Conservation (phyloP, 2,888 invertebrate genomes). For the Ochlodes sylvanus region DNA sequence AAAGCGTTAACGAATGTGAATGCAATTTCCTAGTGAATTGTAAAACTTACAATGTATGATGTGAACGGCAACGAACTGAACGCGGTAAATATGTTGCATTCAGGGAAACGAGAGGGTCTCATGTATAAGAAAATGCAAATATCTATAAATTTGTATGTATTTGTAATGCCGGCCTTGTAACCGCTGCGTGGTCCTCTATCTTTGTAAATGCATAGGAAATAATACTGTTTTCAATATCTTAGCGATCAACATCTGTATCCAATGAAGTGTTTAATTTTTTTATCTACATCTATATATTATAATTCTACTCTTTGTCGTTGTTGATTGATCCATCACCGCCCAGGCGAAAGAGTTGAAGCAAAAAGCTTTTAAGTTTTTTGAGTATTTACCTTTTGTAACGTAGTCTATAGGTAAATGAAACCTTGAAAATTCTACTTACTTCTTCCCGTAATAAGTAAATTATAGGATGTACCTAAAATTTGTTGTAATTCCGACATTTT, state of each 20-base stretch:
- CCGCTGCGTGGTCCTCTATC: slow-evolving; percentile 16
- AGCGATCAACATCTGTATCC: not conserved
- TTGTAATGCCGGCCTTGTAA: slow-evolving; percentile 22
- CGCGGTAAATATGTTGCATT: slow-evolving; percentile 20
- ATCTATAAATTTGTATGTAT: slow-evolving; percentile 28
- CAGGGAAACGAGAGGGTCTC: slow-evolving; percentile 22
- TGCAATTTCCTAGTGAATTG: not conserved
- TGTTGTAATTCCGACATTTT: too few relatives aligned
- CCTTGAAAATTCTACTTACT: too few relatives aligned
- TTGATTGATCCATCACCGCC: too few relatives aligned
- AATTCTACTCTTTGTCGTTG: too few relatives aligned
- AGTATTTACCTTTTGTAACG: too few relatives aligned
- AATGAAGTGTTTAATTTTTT: too few relatives aligned
- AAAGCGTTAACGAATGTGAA: slow-evolving; percentile 1
- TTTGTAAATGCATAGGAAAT: not conserved
- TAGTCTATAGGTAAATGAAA: too few relatives aligned
- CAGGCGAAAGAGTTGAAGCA: too few relatives aligned
- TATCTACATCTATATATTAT: too few relatives aligned
- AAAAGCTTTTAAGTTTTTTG: too few relatives aligned
- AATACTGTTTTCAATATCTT: not conserved
- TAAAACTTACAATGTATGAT: slow-evolving; percentile 9
- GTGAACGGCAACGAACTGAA: slow-evolving; percentile 10
- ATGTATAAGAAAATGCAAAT: slow-evolving; percentile 27
- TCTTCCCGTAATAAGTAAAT: too few relatives aligned
- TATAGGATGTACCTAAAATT: too few relatives aligned